Evolutionary conservation across 2,113 vertebrate species (phyloP).

Genomic region (Myrmecobius fasciatus): DNA sequence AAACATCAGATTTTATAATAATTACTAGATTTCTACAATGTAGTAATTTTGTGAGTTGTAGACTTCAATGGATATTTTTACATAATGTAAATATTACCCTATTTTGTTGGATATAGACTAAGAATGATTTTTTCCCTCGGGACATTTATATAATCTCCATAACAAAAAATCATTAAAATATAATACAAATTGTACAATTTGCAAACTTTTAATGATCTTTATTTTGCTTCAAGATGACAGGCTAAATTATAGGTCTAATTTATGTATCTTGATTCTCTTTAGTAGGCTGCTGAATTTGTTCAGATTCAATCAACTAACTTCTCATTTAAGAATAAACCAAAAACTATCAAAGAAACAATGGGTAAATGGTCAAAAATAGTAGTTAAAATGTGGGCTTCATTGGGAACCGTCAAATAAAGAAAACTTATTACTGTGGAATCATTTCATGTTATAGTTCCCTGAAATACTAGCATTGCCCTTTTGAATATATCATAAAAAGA

Average conservation of each 20-base stretch:
- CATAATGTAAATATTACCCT: background rate
- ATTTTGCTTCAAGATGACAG: background rate
- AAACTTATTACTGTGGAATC: background rate
- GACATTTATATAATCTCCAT: background rate
- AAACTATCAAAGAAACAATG: constrained; percentile 12
- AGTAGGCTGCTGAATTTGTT: background rate
- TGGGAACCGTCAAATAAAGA: constrained; percentile 32
- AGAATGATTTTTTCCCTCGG: background rate
- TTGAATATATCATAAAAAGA: background rate
- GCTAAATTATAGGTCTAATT: background rate
- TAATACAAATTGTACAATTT: background rate
- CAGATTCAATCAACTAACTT: background rate
- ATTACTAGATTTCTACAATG: background rate
- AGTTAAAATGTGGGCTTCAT: constrained; percentile 23
- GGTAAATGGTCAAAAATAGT: background rate
- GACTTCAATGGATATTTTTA: background rate
- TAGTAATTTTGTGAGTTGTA: background rate
- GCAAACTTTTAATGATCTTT: background rate
- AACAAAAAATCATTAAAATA: background rate
- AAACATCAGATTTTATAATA: background rate
- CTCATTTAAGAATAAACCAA: constrained; percentile 24
- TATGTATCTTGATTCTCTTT: constrained; percentile 14
- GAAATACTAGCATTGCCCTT: background rate
- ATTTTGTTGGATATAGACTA: background rate
- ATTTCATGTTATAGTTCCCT: background rate